Percentiles rank a stretch among this genome's conserved stretches.
Evolutionary conservation across 2,888 invertebrate species (phyloP).

Genomic region (Rhingia campestris): DNA sequence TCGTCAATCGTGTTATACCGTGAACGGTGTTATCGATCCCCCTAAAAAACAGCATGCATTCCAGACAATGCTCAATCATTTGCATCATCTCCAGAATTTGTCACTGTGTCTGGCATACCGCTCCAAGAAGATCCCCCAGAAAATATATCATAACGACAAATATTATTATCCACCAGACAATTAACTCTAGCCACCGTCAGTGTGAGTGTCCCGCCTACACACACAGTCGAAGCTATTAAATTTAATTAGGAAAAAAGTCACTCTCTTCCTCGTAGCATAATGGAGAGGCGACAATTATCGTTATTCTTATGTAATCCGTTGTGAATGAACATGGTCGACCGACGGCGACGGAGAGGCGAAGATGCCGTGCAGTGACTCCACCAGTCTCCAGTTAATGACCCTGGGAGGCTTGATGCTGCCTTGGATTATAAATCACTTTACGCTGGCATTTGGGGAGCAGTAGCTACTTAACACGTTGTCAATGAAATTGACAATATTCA

Average conservation of each 20-base stretch:
- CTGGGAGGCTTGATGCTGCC: constrained; percentile 38
- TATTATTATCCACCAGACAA: constrained; percentile 2
- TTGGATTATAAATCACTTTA: constrained; percentile 64
- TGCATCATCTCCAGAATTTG: neutral
- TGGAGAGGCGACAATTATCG: constrained; percentile 47
- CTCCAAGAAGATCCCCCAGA: neutral
- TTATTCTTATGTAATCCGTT: constrained; percentile 62
- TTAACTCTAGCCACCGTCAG: neutral
- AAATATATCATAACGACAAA: constrained; percentile 16
- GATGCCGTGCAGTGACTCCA: neutral
- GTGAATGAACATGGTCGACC: constrained; percentile 18
- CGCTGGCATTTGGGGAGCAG: constrained; percentile 43
- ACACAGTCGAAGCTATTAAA: constrained; percentile 42
- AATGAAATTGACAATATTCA: constrained; percentile 60
- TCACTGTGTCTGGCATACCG: neutral
- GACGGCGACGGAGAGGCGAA: constrained; percentile 5
- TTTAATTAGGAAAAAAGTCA: constrained; percentile 30
- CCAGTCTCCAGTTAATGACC: constrained; percentile 17
- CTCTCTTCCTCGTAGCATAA: constrained; percentile 5
- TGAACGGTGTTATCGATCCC: constrained; percentile 14
- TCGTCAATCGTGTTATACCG: neutral
- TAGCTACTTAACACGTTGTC: constrained; percentile 64
- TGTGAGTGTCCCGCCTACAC: constrained; percentile 12
- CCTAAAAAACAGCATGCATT: constrained; percentile 17
- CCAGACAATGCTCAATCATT: neutral